These are phyloP conservation scores for Spilosoma lubricipeda DNA, from an alignment of 2,888 invertebrate genomes.

Conservation along the genomic window DNA sequence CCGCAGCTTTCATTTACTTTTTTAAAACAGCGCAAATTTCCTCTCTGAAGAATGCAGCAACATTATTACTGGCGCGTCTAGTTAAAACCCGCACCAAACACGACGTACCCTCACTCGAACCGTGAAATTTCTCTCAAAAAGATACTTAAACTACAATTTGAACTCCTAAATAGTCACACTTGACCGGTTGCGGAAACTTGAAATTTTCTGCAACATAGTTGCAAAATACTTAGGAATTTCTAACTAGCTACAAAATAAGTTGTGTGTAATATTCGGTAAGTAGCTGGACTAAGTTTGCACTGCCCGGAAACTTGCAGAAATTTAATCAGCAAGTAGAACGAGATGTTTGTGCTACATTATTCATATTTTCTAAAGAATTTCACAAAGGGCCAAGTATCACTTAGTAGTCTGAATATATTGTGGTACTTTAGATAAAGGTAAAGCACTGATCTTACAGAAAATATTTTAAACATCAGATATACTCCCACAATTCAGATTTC, in stretches of 20 bases:
- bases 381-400: neutral
- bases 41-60: slow-evolving; percentile 1
- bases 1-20: neutral
- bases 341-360: slow-evolving; percentile 24
- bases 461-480: neutral
- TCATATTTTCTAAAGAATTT: slow-evolving; percentile 14
- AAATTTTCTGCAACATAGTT: slow-evolving; percentile 28
- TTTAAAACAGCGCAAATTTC: neutral
- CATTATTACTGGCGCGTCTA: neutral
- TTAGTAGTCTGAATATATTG: neutral
- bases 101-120: neutral
- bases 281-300: slow-evolving; percentile 19
- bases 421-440: neutral
- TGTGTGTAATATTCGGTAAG: slow-evolving; percentile 25
- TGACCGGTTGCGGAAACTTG: slow-evolving; percentile 25
- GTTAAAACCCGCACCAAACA: slow-evolving; percentile 4
- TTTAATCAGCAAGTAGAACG: slow-evolving; percentile 31
- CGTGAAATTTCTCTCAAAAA: slow-evolving; percentile 18
- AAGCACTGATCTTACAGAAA: neutral
- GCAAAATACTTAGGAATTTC: slow-evolving; percentile 29
- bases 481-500: too few species aligned
- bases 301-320: slow-evolving; percentile 23
- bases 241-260: slow-evolving; percentile 32
- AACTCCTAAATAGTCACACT: slow-evolving; percentile 23
- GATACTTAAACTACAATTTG: slow-evolving; percentile 39